Conservation (phyloP, 2,888 invertebrate species). For the Oxyscelio sp. region DNA sequence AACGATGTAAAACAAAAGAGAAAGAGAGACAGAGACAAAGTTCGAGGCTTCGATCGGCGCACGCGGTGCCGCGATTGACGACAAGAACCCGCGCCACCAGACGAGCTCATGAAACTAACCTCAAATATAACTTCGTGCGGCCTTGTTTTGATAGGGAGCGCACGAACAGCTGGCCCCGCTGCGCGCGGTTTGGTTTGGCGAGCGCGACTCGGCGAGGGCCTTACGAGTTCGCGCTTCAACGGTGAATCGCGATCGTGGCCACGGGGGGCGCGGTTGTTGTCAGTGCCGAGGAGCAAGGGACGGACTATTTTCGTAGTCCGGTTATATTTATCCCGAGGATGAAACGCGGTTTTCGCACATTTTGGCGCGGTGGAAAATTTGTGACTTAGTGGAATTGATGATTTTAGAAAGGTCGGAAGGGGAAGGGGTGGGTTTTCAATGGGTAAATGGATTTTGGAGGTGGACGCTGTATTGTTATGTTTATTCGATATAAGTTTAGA, state of each 20-base stretch:
- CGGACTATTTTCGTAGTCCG: not conserved
- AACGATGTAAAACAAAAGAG: not conserved
- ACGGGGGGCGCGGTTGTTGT: not conserved
- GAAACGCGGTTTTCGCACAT: not conserved
- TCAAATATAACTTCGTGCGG: constrained; percentile 5
- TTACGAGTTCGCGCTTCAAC: not conserved
- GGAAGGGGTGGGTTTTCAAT: too few relatives aligned
- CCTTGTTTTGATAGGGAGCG: constrained; percentile 14
- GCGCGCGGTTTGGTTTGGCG: not conserved
- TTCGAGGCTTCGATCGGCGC: constrained; percentile 75
- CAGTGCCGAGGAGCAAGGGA: not conserved
- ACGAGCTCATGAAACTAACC: constrained; percentile 16
- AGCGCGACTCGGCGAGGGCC: not conserved
- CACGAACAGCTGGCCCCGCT: constrained; percentile 8
- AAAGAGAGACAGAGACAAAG: constrained; percentile 69
- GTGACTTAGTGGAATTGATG: too few relatives aligned
- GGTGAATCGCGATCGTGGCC: not conserved
- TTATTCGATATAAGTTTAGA: too few relatives aligned
- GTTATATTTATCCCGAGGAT: not conserved
- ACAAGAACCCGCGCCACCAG: constrained; percentile 17
- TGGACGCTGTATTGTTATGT: too few relatives aligned
- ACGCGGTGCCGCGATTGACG: not conserved
- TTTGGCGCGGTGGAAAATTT: too few relatives aligned
- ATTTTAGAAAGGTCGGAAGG: too few relatives aligned
- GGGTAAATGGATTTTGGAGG: too few relatives aligned